phyloP scores from a whole-genome alignment of 2,888 invertebrate species.

The Thera britannica region DNA sequence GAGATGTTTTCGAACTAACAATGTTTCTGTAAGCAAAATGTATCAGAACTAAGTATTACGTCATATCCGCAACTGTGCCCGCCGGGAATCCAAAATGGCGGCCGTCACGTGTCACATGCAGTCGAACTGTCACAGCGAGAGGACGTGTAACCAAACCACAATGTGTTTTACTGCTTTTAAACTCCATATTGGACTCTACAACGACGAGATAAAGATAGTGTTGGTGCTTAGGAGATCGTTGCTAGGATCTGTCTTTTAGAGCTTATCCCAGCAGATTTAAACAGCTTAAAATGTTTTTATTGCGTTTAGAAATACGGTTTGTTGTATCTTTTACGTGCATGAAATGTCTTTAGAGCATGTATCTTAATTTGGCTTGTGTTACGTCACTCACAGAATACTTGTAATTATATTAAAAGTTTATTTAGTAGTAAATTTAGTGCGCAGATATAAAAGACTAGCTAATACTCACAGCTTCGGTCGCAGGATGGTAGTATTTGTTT shows the following conservation, averaged over 20 bases:
- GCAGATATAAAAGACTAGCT: too few relatives aligned
- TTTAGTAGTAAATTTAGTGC: too few relatives aligned
- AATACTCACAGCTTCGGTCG: too few relatives aligned
- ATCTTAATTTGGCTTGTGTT: too few relatives aligned
- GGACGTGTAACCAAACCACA: constrained; percentile 41
- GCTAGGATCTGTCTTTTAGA: constrained; percentile 6
- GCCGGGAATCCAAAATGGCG: constrained; percentile 59
- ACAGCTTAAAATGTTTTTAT: constrained; percentile 14
- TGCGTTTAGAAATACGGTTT: background rate
- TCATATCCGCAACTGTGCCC: constrained; percentile 36
- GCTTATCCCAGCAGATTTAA: constrained; percentile 17
- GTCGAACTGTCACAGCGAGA: constrained; percentile 43
- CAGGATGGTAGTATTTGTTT: too few relatives aligned
- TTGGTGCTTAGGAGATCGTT: background rate
- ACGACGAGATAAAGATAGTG: constrained; percentile 19
- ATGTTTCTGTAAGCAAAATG: constrained; percentile 17
- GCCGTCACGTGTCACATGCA: constrained; percentile 60
- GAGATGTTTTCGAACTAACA: background rate
- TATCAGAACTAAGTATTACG: constrained; percentile 31
- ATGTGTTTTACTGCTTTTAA: constrained; percentile 27
- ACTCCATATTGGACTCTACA: constrained; percentile 31
- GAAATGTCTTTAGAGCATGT: background rate
- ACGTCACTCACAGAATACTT: too few relatives aligned
- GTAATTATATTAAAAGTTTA: too few relatives aligned
- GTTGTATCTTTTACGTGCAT: background rate